Base-by-base conservation (phyloP, 1,140 invertebrate genomes). In the Drosophila nebulosa region DNA sequence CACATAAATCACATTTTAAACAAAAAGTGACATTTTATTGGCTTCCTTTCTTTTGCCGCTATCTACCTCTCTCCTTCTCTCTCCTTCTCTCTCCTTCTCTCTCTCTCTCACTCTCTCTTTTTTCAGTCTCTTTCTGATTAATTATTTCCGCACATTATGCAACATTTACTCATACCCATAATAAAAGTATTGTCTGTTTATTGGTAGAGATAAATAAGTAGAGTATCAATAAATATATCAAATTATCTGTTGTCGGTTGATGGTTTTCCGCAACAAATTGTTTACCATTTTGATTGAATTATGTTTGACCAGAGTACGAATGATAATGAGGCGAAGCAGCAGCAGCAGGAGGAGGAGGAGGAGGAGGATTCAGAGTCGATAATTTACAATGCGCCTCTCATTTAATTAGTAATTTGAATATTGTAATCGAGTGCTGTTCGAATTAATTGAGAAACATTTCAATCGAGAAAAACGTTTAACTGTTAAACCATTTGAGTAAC, bases 261-360 rank as follows among this genome's bases (percentile, higher is more conserved):
- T 32, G 53, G 26, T n/a, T 71, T 70, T 39, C 46, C 70, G 55
- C 63, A 56, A 74, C 69, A 60, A 74, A 73, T 73, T 64, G 26
- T 73, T 74, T 73, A 35, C 63, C 72, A 56, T 57, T 74, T 74
- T 74, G 72, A 74, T 73, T 74, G 72, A 74, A 74, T 74, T 63
- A 60, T 72, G 58, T 72, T 46, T 46, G 39, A 46, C 39, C 39
- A 46, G 14, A 46, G 16, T 42, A 42, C 9, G 39, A 42, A 42
- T 18, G 39, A 42, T 42, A 42, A 42, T 18, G 12, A 36, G 12
- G n/a, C 14, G n/a, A 14, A 39, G 14, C 4, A 39, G 36, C 3
- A 3, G 6, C 16, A 18, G 7, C 1, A 21, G 9, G 21, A 46
- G 16, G 16, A 5, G 14, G 14, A 18, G 5, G 39, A 46, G 16